Percentiles rank a stretch among this genome's conserved stretches.
These are phyloP conservation scores for Dicaeum eximium DNA, from an alignment of 2,113 vertebrate species.

Conservation along the genomic window DNA sequence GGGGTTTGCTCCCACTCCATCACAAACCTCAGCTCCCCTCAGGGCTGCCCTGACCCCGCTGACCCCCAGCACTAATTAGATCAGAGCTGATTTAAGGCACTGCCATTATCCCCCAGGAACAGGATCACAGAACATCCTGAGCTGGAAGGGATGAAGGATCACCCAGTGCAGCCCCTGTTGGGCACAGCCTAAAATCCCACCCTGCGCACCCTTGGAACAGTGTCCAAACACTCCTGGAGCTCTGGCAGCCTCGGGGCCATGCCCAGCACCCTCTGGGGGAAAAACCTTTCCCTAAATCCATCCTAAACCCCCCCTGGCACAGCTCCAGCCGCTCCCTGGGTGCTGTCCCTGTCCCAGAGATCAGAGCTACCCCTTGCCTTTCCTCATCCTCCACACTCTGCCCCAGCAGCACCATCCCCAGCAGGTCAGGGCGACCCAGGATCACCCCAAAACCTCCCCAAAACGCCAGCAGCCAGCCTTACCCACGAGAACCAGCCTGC, in stretches of 20 bases:
- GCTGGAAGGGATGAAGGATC: neutral
- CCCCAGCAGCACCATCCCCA: neutral
- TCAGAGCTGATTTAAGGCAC: neutral
- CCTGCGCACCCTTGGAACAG: neutral
- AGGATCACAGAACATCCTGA: neutral
- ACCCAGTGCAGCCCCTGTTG: neutral
- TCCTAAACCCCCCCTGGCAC: neutral
- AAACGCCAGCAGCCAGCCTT: neutral
- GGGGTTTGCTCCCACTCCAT: fast-evolving
- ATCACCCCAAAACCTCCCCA: neutral
- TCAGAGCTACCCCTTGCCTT: neutral
- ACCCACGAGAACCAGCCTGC: neutral
- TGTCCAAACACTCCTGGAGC: neutral
- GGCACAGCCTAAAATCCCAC: neutral
- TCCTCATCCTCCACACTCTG: neutral
- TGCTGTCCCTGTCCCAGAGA: neutral
- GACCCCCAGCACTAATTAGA: neutral
- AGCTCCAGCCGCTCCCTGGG: fast-evolving
- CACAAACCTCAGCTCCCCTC: neutral
- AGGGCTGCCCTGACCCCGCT: fast-evolving
- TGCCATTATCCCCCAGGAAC: neutral
- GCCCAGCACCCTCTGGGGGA: neutral
- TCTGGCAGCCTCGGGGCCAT: neutral
- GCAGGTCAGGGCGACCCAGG: fast-evolving
- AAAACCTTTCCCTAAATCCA: neutral